These are phyloP conservation scores for Mixornis gularis DNA, from an alignment of 2,113 vertebrate species.

Conservation along the genomic window DNA sequence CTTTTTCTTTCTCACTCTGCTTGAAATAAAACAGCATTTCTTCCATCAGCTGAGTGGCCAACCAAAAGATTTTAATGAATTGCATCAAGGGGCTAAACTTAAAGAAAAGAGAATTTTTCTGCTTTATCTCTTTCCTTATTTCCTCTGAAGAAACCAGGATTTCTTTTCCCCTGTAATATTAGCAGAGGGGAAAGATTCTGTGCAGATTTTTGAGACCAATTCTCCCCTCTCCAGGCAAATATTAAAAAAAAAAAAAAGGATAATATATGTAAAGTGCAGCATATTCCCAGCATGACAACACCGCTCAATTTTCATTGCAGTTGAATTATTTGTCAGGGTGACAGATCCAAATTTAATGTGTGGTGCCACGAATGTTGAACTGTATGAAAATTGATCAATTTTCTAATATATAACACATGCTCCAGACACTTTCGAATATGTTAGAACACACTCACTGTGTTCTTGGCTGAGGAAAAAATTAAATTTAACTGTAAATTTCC, in stretches of 20 bases:
- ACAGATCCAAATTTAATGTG: background rate
- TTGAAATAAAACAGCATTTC: background rate
- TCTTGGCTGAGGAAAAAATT: background rate
- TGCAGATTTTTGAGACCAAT: background rate
- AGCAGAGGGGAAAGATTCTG: background rate
- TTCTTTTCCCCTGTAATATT: background rate
- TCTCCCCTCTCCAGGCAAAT: background rate
- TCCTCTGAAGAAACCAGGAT: background rate
- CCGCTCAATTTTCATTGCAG: background rate
- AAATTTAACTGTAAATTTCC: background rate
- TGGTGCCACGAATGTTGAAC: background rate
- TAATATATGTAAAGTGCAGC: background rate
- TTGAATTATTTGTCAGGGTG: background rate
- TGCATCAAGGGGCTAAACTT: background rate
- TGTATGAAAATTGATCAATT: constrained; percentile 12
- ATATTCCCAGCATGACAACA: background rate
- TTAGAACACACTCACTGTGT: background rate
- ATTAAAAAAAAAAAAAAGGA: background rate
- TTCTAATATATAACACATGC: background rate
- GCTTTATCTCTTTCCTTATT: background rate
- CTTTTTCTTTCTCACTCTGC: background rate
- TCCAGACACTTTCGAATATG: background rate
- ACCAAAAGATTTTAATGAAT: background rate
- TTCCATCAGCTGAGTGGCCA: background rate
- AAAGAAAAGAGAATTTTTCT: background rate